Conservation (phyloP, 2,797 vertebrate genomes). For the Oophaga sylvatica region DNA sequence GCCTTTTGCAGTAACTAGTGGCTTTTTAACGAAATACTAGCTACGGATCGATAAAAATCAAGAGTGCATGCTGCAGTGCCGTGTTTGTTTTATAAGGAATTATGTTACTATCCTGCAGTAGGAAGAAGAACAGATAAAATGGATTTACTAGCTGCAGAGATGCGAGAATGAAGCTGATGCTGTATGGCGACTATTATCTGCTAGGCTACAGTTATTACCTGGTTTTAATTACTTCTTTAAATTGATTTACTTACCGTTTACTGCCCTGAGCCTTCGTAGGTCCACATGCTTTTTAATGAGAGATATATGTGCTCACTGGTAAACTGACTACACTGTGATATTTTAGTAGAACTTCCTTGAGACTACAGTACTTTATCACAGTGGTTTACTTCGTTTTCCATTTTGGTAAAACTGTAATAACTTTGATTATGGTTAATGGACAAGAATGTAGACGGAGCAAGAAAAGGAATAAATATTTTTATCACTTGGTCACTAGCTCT, state of each 20-base stretch:
- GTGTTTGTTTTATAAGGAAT: slow-evolving; percentile 38
- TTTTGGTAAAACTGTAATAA: neutral
- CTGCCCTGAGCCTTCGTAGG: neutral
- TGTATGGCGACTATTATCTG: slow-evolving; percentile 2
- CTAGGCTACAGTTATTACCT: slow-evolving; percentile 33
- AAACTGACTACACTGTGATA: neutral
- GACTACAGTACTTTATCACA: neutral
- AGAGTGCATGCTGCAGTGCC: slow-evolving; percentile 26
- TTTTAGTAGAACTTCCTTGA: neutral
- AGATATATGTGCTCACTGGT: slow-evolving; percentile 17
- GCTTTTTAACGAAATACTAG: slow-evolving; percentile 36
- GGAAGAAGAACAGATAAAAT: slow-evolving; percentile 47
- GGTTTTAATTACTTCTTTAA: neutral
- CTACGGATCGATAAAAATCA: slow-evolving; percentile 34
- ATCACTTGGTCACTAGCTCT: neutral
- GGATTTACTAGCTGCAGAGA: slow-evolving; percentile 36
- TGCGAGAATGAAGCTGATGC: neutral
- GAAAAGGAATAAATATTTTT: neutral
- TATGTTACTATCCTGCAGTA: slow-evolving; percentile 39
- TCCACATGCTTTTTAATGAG: slow-evolving; percentile 25
- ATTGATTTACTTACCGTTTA: neutral
- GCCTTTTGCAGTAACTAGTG: neutral
- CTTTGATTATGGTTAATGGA: neutral
- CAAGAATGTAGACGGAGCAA: neutral
- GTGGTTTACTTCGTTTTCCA: neutral